Base-by-base conservation (phyloP, 2,888 invertebrate genomes). In the Encarsia formosa region DNA sequence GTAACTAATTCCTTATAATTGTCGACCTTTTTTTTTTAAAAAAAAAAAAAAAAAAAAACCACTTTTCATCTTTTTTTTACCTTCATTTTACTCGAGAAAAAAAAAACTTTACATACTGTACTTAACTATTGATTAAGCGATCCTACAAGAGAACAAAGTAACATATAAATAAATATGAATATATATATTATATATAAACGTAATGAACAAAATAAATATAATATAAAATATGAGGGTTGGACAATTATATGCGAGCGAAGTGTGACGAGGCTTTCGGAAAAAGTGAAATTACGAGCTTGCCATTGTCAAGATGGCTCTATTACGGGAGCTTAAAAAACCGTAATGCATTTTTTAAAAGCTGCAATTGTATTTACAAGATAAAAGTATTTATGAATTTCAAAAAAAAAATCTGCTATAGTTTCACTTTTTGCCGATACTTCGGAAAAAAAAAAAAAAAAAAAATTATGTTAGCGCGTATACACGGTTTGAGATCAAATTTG, bases 41-140 rank as follows among this genome's bases (percentile, higher is more conserved):
- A n/a, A n/a, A n/a, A n/a, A n/a, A n/a, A n/a, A n/a, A n/a, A n/a
- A n/a, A n/a, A 29, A 32, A 46, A 47, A 39, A 23, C 22, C 44
- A 44, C 38, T 44, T 51, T 39, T 29, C 39, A 24, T 41, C 22
- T 18, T 32, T 32, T 35, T 38, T 37, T 29, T 18, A 31, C 42
- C 32, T 43, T 47, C 31, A 29, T 49, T 51, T 23, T 23, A 40
- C 23, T 55, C 32, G 45, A 45, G 26, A 39, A 19, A 23, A 49
- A 18, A 15, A 24, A n/a, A 34, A 29, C 37, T 39, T 46, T 51
- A 31, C 35, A 48, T 37, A 34, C 62, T 67, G 69, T 70, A 70
- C 70, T 70, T 70, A 69, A 69, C 59, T 65, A 62, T 57, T 59
- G 62, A 65, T 59, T 60, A 59, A 59, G 52, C 47, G 44, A 53